These are phyloP conservation scores for Gambelia wislizenii DNA, from an alignment of 2,797 vertebrate genomes.

Conservation along the genomic window DNA sequence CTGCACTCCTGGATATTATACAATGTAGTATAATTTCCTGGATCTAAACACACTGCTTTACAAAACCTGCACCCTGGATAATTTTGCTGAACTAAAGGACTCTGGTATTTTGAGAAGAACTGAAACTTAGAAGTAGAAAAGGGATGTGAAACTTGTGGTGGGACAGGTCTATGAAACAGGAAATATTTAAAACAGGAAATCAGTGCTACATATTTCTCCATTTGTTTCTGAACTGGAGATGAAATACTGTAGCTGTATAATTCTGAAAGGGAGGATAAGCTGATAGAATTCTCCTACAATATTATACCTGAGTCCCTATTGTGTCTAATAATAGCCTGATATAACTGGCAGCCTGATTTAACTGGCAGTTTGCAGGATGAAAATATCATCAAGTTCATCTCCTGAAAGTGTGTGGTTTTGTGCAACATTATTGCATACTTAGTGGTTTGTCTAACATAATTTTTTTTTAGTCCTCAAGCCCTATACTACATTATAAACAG, in stretches of 20 bases:
- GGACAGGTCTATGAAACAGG: slow-evolving; percentile 5
- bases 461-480: not conserved
- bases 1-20: not conserved
- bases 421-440: not conserved
- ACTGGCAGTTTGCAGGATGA: not conserved
- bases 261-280: not conserved
- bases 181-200: slow-evolving; percentile 50
- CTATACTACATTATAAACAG: not conserved
- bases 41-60: not conserved
- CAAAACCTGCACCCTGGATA: not conserved
- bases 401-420: not conserved
- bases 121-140: not conserved
- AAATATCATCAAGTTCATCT: not conserved
- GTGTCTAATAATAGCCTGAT: slow-evolving; percentile 15
- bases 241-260: slow-evolving; percentile 54
- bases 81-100: not conserved
- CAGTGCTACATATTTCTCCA: slow-evolving; percentile 36
- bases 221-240: not conserved
- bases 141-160: slow-evolving; percentile 16
- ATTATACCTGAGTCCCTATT: not conserved
- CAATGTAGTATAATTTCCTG: not conserved
- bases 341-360: fast-evolving
- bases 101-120: not conserved
- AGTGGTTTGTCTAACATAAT: not conserved
- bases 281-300: slow-evolving; percentile 48